A percentile compares a stretch with the other conserved stretches of the same genome.
phyloP scores from a whole-genome alignment of 2,888 invertebrate genomes.

The Noctuana brunneofusca region DNA sequence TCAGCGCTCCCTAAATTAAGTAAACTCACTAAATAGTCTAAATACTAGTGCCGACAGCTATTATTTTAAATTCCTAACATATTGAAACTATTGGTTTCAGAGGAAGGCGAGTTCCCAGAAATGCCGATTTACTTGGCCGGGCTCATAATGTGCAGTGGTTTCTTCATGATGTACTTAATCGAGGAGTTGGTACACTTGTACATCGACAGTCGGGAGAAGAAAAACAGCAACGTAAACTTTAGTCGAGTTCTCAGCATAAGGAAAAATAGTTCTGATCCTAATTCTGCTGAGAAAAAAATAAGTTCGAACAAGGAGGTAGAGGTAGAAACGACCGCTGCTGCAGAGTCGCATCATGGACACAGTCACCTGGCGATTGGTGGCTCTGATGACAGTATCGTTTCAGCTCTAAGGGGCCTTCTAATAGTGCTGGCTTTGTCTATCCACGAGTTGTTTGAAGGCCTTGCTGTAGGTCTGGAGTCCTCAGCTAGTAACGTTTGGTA shows the following conservation, averaged over 20 bases:
- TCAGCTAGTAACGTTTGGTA: constrained; percentile 79
- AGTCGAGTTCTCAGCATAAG: constrained; percentile 67
- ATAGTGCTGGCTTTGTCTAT: constrained; percentile 89
- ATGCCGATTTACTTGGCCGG: constrained; percentile 86
- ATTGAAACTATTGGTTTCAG: constrained; percentile 47
- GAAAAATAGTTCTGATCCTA: constrained; percentile 47
- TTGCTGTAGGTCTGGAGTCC: constrained; percentile 90
- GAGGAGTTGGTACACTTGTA: constrained; percentile 90
- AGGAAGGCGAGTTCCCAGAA: constrained; percentile 73
- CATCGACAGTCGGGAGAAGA: constrained; percentile 80
- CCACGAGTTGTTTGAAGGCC: constrained; percentile 93
- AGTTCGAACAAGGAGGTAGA: constrained; percentile 44
- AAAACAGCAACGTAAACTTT: constrained; percentile 56
- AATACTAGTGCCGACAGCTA: too few relatives aligned
- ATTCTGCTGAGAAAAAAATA: constrained; percentile 38
- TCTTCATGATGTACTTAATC: constrained; percentile 89
- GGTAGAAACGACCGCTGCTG: constrained; percentile 42
- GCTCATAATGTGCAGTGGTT: constrained; percentile 88
- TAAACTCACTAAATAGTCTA: too few relatives aligned
- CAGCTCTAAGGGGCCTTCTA: constrained; percentile 86
- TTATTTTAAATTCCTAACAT: too few relatives aligned
- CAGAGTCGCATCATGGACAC: constrained; percentile 49
- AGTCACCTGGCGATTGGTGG: constrained; percentile 56
- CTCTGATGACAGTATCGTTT: constrained; percentile 69
- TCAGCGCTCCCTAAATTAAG: too few relatives aligned